Conservation (phyloP, 2,797 vertebrate genomes). For the Labeo calbasu region DNA sequence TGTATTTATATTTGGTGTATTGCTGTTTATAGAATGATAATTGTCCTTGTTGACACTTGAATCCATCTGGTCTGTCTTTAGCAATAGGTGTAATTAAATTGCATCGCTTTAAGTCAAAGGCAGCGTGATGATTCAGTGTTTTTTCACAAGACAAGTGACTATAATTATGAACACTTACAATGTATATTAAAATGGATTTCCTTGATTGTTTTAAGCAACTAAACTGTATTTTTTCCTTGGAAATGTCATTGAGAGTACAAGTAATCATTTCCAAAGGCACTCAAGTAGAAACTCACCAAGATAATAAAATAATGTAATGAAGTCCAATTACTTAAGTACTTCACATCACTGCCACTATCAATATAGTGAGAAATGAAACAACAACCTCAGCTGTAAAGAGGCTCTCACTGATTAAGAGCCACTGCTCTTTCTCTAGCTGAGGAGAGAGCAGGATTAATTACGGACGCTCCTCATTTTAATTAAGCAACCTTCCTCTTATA, state of each 20-base stretch:
- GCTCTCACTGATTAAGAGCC: constrained; percentile 47
- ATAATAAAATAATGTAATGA: neutral
- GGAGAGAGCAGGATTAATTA: constrained; percentile 70
- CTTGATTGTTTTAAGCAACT: neutral
- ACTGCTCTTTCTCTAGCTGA: constrained; percentile 68
- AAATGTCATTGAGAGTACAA: neutral
- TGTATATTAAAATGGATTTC: neutral
- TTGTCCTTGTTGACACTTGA: neutral
- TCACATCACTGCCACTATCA: neutral
- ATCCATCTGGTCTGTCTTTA: neutral
- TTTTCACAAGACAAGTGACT: too few relatives aligned
- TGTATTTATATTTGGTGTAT: neutral
- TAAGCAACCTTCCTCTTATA: constrained; percentile 66
- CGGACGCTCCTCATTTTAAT: constrained; percentile 67
- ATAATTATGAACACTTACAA: neutral
- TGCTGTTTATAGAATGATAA: neutral
- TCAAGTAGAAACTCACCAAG: neutral
- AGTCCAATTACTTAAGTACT: constrained; percentile 21
- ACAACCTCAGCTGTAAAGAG: constrained; percentile 42
- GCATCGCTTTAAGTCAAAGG: neutral
- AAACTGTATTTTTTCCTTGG: neutral
- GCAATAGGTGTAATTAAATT: neutral
- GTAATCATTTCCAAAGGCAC: neutral
- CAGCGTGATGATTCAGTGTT: neutral
- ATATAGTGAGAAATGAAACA: constrained; percentile 51